Percentiles rank a stretch among this genome's conserved stretches.
Evolutionary conservation across 2,113 vertebrate species (phyloP).

Genomic region (Columbina picui): DNA sequence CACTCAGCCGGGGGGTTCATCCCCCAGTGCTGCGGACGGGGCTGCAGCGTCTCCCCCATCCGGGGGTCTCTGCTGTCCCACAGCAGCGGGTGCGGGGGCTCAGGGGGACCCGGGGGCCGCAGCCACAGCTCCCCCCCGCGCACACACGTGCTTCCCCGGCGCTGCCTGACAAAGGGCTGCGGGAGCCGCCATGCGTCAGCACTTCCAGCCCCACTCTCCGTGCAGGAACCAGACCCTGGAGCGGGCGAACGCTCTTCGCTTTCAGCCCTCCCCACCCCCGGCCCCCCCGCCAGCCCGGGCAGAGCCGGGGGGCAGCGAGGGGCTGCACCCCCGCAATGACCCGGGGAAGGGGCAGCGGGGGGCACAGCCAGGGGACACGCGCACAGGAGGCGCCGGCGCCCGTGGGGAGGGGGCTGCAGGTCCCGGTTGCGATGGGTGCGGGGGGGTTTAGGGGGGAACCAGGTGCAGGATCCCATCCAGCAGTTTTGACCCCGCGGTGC

Average conservation of each 20-base stretch:
- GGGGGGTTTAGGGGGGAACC: not conserved
- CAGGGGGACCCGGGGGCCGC: not conserved
- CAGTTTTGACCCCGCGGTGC: not conserved
- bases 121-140: not conserved
- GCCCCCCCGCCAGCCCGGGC: fast-evolving
- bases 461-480: not conserved
- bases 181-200: constrained; percentile 14
- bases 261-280: not conserved
- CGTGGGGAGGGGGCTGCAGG: not conserved
- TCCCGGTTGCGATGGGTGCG: fast-evolving
- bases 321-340: too few relatives aligned
- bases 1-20: not conserved
- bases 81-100: too few relatives aligned
- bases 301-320: too few relatives aligned
- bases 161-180: not conserved
- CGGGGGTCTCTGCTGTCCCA: not conserved
- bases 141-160: not conserved
- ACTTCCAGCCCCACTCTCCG: not conserved
- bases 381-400: too few relatives aligned
- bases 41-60: not conserved
- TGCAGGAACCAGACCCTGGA: constrained; percentile 24
- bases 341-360: too few relatives aligned
- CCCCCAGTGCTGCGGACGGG: not conserved
- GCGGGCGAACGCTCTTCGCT: not conserved
- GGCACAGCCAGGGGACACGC: too few relatives aligned